phyloP scores from a whole-genome alignment of 2,797 vertebrate genomes.

The Phalanger gymnotis region DNA sequence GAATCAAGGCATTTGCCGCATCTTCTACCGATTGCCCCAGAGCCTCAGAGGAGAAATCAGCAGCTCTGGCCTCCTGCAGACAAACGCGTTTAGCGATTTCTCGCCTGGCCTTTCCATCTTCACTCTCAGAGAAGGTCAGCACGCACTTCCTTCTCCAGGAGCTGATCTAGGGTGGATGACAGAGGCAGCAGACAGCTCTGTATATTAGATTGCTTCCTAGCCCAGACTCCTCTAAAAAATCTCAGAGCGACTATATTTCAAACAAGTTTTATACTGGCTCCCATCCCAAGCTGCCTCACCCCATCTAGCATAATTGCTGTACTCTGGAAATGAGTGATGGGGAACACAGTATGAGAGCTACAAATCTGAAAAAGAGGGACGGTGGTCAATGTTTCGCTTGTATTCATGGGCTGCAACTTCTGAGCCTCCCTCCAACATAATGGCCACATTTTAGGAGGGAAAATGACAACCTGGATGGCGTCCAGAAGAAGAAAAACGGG shows the following conservation, averaged over 20 bases:
- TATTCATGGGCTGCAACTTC: neutral
- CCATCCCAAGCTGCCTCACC: neutral
- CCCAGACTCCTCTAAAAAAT: neutral
- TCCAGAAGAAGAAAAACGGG: neutral
- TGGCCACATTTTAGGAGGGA: neutral
- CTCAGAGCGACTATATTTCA: neutral
- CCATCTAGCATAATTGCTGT: neutral
- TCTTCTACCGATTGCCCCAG: neutral
- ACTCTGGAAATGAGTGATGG: constrained; percentile 4
- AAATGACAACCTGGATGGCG: neutral
- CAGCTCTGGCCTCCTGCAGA: neutral
- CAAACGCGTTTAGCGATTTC: neutral
- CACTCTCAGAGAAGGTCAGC: neutral
- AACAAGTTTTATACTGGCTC: neutral
- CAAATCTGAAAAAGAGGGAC: neutral
- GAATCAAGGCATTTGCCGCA: neutral
- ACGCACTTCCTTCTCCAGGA: neutral
- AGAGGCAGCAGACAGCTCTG: neutral
- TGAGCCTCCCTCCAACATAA: neutral
- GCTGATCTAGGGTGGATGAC: neutral
- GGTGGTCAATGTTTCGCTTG: neutral
- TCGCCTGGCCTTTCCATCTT: neutral
- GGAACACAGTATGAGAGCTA: neutral
- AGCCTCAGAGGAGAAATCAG: neutral
- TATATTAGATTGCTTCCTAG: neutral